These are phyloP conservation scores for Reinhardtius hippoglossoides DNA, from an alignment of 2,113 vertebrate genomes.

Conservation along the genomic window DNA sequence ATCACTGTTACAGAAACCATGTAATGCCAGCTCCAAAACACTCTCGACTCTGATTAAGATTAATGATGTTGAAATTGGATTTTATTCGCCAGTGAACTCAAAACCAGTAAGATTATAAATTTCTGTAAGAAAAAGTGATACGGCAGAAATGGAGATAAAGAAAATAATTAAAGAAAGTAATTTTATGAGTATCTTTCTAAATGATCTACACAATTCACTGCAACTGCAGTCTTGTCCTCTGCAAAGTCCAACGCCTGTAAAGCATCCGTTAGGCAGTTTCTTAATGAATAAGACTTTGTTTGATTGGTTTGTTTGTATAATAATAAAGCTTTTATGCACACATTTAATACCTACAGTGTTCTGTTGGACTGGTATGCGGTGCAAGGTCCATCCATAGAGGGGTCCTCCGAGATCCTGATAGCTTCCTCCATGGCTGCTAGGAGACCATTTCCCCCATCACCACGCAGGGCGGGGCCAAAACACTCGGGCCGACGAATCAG, in stretches of 20 bases:
- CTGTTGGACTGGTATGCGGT: constrained; percentile 82
- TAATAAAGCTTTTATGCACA: not conserved
- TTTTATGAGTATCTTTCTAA: not conserved
- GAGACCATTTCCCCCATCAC: constrained; percentile 92
- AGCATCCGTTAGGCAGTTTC: not conserved
- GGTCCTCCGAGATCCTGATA: constrained; percentile 91
- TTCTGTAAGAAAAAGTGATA: not conserved
- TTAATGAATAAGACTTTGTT: not conserved
- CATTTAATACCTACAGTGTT: constrained; percentile 84
- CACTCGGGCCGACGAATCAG: constrained; percentile 95
- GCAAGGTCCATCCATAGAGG: constrained; percentile 87
- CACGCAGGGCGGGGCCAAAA: constrained; percentile 92
- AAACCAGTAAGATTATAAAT: not conserved
- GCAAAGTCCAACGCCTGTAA: not conserved
- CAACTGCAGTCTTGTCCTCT: too few relatives aligned
- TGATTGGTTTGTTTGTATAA: too few relatives aligned
- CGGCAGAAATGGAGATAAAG: not conserved
- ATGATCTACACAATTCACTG: too few relatives aligned
- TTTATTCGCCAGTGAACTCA: not conserved
- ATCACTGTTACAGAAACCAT: not conserved
- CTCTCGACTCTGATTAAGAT: not conserved
- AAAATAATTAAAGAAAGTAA: not conserved
- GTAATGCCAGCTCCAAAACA: not conserved
- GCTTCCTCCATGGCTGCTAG: constrained; percentile 93
- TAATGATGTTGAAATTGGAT: not conserved